Percentiles rank a stretch among this genome's conserved stretches.
phyloP scores from a whole-genome alignment of 2,797 vertebrate species.

The Siniperca scherzeri region DNA sequence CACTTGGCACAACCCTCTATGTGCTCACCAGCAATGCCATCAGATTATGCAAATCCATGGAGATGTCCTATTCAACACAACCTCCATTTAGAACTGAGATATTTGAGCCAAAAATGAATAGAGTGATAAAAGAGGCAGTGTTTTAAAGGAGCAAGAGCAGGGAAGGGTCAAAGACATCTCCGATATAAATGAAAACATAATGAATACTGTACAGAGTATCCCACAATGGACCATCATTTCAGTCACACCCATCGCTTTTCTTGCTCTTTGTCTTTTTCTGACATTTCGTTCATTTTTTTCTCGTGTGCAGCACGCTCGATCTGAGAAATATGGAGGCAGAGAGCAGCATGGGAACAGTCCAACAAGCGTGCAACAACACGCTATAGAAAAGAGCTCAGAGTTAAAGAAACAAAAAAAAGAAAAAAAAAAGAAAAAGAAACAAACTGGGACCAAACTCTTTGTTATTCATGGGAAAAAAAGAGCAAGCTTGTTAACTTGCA shows the following conservation, averaged over 20 bases:
- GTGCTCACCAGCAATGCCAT: constrained; percentile 80
- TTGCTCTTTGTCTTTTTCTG: constrained; percentile 39
- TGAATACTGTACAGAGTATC: constrained; percentile 75
- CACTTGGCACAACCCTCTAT: constrained; percentile 82
- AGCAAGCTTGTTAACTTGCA: constrained; percentile 85
- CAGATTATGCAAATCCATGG: constrained; percentile 89
- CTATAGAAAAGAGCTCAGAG: constrained; percentile 54
- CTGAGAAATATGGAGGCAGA: constrained; percentile 38
- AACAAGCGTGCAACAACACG: constrained; percentile 67
- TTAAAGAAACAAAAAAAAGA: constrained; percentile 49
- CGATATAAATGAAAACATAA: constrained; percentile 76
- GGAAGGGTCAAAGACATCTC: constrained; percentile 74
- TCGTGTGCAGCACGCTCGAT: constrained; percentile 10
- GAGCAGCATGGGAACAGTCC: constrained; percentile 75
- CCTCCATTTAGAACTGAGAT: constrained; percentile 82
- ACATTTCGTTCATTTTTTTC: constrained; percentile 41
- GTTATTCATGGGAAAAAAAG: constrained; percentile 84
- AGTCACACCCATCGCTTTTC: constrained; percentile 27
- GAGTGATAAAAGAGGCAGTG: constrained; percentile 82
- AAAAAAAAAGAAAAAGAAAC: constrained; percentile 60
- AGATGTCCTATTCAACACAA: constrained; percentile 83
- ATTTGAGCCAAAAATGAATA: constrained; percentile 84
- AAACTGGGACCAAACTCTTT: constrained; percentile 75
- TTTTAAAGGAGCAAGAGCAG: constrained; percentile 66
- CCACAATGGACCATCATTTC: constrained; percentile 66